These are phyloP conservation scores for Rhinolophus ferrumequinum DNA, from an alignment of 2,113 vertebrate genomes.

Conservation along the genomic window DNA sequence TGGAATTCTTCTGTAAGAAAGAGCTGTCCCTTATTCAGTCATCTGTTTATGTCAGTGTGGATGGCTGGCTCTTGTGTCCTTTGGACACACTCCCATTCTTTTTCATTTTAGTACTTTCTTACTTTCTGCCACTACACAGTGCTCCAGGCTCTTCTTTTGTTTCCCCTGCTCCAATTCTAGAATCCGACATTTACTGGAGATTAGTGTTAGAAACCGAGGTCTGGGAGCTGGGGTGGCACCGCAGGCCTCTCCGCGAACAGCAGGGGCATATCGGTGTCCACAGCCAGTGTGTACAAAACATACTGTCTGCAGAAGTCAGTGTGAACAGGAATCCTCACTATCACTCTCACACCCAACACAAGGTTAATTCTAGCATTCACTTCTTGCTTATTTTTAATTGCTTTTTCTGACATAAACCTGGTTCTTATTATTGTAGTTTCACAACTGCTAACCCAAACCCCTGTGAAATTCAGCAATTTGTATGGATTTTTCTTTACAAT, in stretches of 20 bases:
- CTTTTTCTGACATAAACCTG: background rate
- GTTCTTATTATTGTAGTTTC: background rate
- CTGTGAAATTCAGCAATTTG: background rate
- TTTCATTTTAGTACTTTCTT: background rate
- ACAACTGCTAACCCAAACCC: background rate
- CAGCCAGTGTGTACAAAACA: rapidly evolving
- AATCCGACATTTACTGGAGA: background rate
- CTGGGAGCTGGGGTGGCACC: too few species aligned
- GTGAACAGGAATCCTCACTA: too few species aligned
- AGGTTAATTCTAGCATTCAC: background rate
- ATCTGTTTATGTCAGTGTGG: background rate
- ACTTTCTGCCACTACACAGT: too few species aligned
- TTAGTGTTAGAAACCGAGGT: background rate
- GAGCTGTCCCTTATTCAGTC: background rate
- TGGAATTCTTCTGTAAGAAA: too few species aligned
- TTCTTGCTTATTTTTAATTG: background rate
- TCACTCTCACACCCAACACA: too few species aligned
- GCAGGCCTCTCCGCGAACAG: too few species aligned
- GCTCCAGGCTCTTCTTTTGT: background rate
- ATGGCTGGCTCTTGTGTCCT: background rate
- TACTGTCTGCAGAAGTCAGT: too few species aligned
- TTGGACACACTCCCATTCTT: background rate
- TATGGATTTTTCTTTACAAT: background rate
- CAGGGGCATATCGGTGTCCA: too few species aligned
- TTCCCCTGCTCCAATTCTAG: background rate